A percentile compares a stretch with the other conserved stretches of the same genome.
Conservation (phyloP, 2,888 invertebrate species). For the Brenthis hecate region DNA sequence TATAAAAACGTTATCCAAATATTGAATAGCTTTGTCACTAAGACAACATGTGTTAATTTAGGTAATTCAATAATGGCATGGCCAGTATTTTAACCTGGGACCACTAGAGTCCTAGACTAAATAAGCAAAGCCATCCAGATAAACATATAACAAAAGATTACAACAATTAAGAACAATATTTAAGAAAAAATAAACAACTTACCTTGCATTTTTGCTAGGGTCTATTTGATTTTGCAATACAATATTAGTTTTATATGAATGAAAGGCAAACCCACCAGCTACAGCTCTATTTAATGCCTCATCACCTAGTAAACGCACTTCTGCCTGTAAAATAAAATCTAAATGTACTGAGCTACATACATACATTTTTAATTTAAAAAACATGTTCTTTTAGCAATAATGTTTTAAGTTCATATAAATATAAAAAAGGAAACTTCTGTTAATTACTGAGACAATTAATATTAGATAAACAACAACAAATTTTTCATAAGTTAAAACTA, state of each 20-base stretch:
- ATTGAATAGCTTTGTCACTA: background rate
- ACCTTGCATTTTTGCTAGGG: constrained; percentile 72
- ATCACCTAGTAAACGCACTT: constrained; percentile 74
- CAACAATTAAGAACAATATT: too few relatives aligned
- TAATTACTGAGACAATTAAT: too few relatives aligned
- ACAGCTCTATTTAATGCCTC: constrained; percentile 75
- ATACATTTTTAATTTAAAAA: background rate
- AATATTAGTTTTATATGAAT: constrained; percentile 73
- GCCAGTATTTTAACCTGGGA: too few relatives aligned
- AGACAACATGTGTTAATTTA: too few relatives aligned
- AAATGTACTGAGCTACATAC: too few relatives aligned
- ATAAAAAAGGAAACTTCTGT: background rate
- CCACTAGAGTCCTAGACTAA: too few relatives aligned
- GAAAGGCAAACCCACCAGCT: constrained; percentile 74
- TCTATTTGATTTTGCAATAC: constrained; percentile 74
- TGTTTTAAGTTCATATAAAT: background rate
- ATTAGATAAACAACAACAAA: too few relatives aligned
- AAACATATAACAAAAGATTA: too few relatives aligned
- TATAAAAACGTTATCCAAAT: background rate
- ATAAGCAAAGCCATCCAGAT: too few relatives aligned
- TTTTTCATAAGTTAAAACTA: too few relatives aligned
- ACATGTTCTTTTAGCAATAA: background rate
- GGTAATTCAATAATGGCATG: too few relatives aligned
- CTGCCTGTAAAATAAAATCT: constrained; percentile 58
- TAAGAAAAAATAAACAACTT: constrained; percentile 15